Conservation (phyloP, 2,113 vertebrate species). For the Bostrychus sinensis region DNA sequence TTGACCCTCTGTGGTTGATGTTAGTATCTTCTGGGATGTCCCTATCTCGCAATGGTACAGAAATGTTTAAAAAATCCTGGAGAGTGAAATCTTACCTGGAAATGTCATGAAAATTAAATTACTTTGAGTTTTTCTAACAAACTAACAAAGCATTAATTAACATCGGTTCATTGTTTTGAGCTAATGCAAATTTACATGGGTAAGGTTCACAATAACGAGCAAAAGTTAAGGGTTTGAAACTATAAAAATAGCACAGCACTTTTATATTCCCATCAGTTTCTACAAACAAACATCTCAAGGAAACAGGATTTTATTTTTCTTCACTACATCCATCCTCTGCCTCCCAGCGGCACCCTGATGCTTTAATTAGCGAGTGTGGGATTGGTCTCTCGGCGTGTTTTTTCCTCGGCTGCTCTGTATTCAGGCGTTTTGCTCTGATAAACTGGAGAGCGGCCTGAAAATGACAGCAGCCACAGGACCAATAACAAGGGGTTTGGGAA, state of each 20-base stretch:
- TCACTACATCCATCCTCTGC: conserved; percentile 6
- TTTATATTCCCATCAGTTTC: conserved; percentile 4
- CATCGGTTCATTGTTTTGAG: no score
- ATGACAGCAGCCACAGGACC: conserved; percentile 28
- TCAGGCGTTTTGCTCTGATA: conserved; percentile 29
- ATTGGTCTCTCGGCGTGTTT: conserved; percentile 60
- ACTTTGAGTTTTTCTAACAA: no score
- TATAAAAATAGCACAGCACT: neutral
- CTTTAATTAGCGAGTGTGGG: conserved; percentile 65
- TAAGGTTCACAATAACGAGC: neutral
- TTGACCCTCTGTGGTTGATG: no score
- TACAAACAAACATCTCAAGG: conserved; percentile 20
- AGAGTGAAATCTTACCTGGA: no score
- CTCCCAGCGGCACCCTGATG: conserved; percentile 28
- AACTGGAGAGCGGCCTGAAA: conserved; percentile 34
- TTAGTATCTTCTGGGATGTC: no score
- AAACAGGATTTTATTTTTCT: conserved; percentile 18
- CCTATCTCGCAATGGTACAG: neutral
- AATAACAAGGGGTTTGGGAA: conserved; percentile 4
- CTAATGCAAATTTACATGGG: no score
- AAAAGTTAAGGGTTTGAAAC: neutral
- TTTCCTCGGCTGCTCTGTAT: conserved; percentile 33
- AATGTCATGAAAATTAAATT: no score
- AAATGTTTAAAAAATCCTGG: no score
- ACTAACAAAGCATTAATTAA: no score